A percentile compares a stretch with the other conserved stretches of the same genome.
phyloP scores from a whole-genome alignment of 2,888 invertebrate genomes.

The Hirtodrosophila alboralis region DNA sequence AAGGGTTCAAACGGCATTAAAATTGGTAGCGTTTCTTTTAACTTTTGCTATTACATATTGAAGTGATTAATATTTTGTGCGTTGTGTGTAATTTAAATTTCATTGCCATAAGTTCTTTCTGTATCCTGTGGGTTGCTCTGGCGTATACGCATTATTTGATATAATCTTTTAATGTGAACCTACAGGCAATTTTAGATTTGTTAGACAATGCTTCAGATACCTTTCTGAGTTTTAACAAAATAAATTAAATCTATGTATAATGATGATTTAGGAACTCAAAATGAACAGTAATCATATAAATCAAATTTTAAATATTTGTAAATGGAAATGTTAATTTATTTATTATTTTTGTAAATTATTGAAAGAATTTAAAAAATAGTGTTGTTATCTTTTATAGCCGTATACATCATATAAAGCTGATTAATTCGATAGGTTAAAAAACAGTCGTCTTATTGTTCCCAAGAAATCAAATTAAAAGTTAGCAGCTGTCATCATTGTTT shows the following conservation, averaged over 20 bases:
- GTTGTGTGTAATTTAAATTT: conserved; percentile 30
- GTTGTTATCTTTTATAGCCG: too few relatives aligned
- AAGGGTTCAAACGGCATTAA: conserved; percentile 59
- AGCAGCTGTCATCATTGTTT: not conserved
- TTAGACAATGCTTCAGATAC: not conserved
- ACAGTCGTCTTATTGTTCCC: too few relatives aligned
- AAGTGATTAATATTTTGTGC: conserved; percentile 34
- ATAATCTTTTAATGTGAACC: conserved; percentile 9
- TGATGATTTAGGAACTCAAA: too few relatives aligned
- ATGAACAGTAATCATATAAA: too few relatives aligned
- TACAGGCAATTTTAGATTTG: conserved; percentile 24
- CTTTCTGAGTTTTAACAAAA: not conserved
- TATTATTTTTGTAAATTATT: too few relatives aligned
- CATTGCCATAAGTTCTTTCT: conserved; percentile 36
- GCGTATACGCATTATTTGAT: conserved; percentile 38
- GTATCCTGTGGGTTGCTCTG: not conserved
- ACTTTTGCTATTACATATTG: conserved; percentile 57
- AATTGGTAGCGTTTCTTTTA: conserved; percentile 40
- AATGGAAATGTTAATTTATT: too few relatives aligned
- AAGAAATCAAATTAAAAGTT: too few relatives aligned
- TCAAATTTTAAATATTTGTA: too few relatives aligned
- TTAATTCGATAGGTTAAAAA: too few relatives aligned
- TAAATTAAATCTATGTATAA: not conserved
- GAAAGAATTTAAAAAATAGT: too few relatives aligned
- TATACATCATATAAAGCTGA: too few relatives aligned